These are phyloP conservation scores for Drosophila leontia DNA, from an alignment of 1,140 invertebrate genomes.

Conservation along the genomic window DNA sequence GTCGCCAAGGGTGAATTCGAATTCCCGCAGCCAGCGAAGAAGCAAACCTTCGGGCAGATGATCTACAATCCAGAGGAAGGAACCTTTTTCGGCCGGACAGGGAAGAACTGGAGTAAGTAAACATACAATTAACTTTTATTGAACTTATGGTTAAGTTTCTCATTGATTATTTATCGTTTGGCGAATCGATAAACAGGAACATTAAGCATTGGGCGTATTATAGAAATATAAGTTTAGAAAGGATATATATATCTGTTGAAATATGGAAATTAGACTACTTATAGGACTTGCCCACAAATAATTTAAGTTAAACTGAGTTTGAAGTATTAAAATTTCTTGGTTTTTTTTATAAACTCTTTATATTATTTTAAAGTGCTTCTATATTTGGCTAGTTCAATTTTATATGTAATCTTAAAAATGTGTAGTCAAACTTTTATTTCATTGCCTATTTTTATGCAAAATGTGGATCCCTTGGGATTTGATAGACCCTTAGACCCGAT, in stretches of 20 bases:
- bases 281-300: no score
- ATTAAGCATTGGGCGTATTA: no score
- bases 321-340: not conserved
- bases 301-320: not conserved
- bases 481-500: not conserved
- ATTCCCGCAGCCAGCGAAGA: slow-evolving; percentile 86
- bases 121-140: not conserved
- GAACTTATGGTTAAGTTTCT: not conserved
- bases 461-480: not conserved
- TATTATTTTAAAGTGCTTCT: not conserved
- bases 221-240: no score
- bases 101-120: slow-evolving; percentile 91
- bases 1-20: slow-evolving; percentile 84
- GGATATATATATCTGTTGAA: not conserved
- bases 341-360: not conserved
- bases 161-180: not conserved
- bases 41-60: slow-evolving; percentile 86
- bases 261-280: no score
- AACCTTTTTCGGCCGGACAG: slow-evolving; percentile 89
- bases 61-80: slow-evolving; percentile 89
- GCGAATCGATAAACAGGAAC: no score
- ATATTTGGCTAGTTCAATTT: not conserved
- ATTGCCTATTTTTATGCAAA: not conserved
- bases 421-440: not conserved
- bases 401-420: not conserved